A percentile compares a stretch with the other conserved stretches of the same genome.
These are phyloP conservation scores for Eubasilissa regina DNA, from an alignment of 1,140 invertebrate genomes.

Conservation along the genomic window DNA sequence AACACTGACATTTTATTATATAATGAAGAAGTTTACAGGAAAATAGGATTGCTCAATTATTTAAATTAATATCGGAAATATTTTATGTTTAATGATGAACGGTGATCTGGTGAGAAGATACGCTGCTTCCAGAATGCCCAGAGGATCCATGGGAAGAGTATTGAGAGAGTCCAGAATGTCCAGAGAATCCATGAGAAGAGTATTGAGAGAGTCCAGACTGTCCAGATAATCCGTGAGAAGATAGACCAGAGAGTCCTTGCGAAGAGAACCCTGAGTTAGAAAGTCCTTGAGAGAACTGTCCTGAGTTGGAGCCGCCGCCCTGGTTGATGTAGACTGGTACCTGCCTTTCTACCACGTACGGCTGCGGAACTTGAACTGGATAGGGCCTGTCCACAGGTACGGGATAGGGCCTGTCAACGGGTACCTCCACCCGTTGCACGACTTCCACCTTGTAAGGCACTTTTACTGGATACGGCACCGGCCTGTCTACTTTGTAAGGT, in stretches of 20 bases:
- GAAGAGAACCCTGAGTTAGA: slow-evolving; percentile 20
- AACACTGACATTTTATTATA: neutral
- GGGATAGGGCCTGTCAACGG: slow-evolving; percentile 62
- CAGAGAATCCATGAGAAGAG: slow-evolving; percentile 17
- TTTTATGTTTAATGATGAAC: slow-evolving; percentile 6
- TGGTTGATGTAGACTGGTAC: slow-evolving; percentile 62
- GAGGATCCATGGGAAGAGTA: slow-evolving; percentile 31
- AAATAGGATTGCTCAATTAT: neutral
- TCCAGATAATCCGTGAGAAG: slow-evolving; percentile 9
- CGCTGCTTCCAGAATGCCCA: slow-evolving; percentile 6
- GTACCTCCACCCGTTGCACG: slow-evolving; percentile 61
- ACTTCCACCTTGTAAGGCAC: slow-evolving; percentile 64
- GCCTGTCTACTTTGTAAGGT: slow-evolving; percentile 63
- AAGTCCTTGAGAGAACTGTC: slow-evolving; percentile 10
- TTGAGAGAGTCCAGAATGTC: neutral
- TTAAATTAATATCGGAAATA: neutral
- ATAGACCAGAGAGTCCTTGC: slow-evolving; percentile 6
- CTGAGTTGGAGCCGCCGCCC: neutral
- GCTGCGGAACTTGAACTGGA: slow-evolving; percentile 69
- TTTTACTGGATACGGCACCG: slow-evolving; percentile 65
- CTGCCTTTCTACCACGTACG: slow-evolving; percentile 70
- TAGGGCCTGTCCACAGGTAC: slow-evolving; percentile 63
- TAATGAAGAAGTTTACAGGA: neutral
- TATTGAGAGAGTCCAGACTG: neutral
- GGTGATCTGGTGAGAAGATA: slow-evolving; percentile 11